phyloP scores from a whole-genome alignment of 2,113 vertebrate species.

The Xyrauchen texanus region DNA sequence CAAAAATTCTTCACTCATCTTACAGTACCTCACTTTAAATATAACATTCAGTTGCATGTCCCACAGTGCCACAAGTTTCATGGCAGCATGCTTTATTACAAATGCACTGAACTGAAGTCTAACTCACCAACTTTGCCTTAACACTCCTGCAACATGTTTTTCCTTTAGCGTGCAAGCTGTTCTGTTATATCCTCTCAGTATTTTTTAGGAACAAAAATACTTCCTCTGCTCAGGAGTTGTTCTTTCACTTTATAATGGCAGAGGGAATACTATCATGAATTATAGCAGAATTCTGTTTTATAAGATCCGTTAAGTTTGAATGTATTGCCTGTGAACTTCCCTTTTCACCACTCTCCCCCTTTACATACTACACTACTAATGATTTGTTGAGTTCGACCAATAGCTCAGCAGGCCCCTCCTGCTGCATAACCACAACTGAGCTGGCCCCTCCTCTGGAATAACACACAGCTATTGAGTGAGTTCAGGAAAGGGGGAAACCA shows the following conservation, averaged over 20 bases:
- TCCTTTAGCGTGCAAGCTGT: neutral
- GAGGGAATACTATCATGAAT: neutral
- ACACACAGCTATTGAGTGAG: conserved; percentile 57
- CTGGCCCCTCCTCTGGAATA: conserved; percentile 47
- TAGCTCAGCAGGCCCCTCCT: conserved; percentile 47
- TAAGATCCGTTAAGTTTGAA: conserved; percentile 16
- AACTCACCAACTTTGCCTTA: conserved; percentile 53
- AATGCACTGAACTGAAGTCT: neutral
- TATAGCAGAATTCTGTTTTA: neutral
- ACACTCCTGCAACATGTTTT: conserved; percentile 42
- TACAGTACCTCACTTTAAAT: neutral
- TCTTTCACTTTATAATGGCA: neutral
- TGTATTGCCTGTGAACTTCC: conserved; percentile 43
- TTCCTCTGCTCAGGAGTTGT: conserved; percentile 7
- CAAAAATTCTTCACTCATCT: neutral
- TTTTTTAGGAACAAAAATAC: conserved; percentile 29
- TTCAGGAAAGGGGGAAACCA: conserved; percentile 16
- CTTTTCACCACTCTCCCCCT: conserved; percentile 40
- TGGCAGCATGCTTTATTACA: neutral
- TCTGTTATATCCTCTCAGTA: neutral
- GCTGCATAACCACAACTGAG: neutral
- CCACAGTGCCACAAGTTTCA: neutral
- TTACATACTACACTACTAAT: conserved; percentile 43
- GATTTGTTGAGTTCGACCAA: conserved; percentile 47
- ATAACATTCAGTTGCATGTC: neutral